These are phyloP conservation scores for Archips crataeganus DNA, from an alignment of 2,888 invertebrate genomes.

Conservation along the genomic window DNA sequence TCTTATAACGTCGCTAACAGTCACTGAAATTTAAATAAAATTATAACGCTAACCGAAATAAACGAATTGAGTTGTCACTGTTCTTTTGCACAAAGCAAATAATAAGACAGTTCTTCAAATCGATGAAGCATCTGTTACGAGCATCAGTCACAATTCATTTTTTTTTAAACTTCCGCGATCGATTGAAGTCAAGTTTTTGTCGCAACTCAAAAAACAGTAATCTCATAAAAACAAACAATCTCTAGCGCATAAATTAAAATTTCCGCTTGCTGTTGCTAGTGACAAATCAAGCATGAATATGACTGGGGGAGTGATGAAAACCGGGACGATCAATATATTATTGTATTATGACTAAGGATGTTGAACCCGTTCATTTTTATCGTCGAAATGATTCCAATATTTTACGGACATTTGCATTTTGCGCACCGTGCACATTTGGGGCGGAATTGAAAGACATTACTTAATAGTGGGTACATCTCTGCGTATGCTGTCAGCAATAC, in stretches of 20 bases:
- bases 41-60: neutral
- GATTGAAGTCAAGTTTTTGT: conserved; percentile 67
- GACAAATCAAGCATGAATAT: conserved; percentile 79
- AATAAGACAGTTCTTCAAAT: conserved; percentile 23
- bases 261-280: conserved; percentile 77
- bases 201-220: conserved; percentile 64
- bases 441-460: neutral
- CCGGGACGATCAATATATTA: conserved; percentile 60
- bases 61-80: conserved; percentile 4
- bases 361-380: conserved; percentile 41
- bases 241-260: conserved; percentile 83
- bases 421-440: conserved; percentile 3
- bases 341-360: conserved; percentile 55
- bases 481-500: neutral
- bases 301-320: conserved; percentile 65
- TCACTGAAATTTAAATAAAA: neutral
- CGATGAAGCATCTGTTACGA: conserved; percentile 24
- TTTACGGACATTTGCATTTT: conserved; percentile 23
- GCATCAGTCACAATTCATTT: conserved; percentile 49
- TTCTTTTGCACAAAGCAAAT: conserved; percentile 7
- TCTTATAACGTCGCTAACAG: neutral
- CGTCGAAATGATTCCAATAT: conserved; percentile 32
- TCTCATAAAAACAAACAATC: conserved; percentile 81
- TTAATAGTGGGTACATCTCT: neutral
- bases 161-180: conserved; percentile 73